phyloP scores from a whole-genome alignment of 2,797 vertebrate species.

The Anas acuta region DNA sequence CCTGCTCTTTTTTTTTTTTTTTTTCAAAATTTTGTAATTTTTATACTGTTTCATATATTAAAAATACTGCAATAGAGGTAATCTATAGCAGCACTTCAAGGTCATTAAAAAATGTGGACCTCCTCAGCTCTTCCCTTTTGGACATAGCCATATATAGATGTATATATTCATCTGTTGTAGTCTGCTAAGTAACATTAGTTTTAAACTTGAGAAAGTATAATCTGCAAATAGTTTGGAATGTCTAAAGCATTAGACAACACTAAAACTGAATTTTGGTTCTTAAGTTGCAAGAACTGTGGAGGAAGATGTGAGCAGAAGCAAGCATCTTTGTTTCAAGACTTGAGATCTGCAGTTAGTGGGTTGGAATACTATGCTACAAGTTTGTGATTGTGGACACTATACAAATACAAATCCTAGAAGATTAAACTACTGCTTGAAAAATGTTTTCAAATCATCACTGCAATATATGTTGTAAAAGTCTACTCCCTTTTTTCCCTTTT shows the following conservation, averaged over 20 bases:
- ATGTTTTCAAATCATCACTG: neutral
- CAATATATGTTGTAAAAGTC: neutral
- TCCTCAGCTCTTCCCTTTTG: neutral
- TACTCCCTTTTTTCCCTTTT: neutral
- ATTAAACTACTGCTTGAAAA: neutral
- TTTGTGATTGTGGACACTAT: neutral
- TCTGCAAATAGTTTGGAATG: neutral
- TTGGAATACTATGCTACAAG: neutral
- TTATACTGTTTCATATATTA: neutral
- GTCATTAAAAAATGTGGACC: neutral
- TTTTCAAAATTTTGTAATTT: slow-evolving; percentile 19
- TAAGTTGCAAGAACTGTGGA: neutral
- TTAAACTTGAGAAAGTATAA: neutral
- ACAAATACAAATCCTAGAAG: neutral
- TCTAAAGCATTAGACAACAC: neutral
- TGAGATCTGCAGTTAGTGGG: neutral
- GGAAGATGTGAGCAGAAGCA: neutral
- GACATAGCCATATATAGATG: neutral
- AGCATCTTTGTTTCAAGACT: neutral
- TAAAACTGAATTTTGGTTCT: neutral
- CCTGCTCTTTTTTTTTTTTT: neutral
- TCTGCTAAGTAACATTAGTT: neutral
- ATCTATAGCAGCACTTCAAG: neutral
- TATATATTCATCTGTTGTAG: neutral
- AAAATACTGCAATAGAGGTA: neutral